Evolutionary conservation across 2,797 vertebrate genomes (phyloP), one percentile per base, ranked within the genome.

Genomic region (Sternarchorhynchus goeldii): DNA sequence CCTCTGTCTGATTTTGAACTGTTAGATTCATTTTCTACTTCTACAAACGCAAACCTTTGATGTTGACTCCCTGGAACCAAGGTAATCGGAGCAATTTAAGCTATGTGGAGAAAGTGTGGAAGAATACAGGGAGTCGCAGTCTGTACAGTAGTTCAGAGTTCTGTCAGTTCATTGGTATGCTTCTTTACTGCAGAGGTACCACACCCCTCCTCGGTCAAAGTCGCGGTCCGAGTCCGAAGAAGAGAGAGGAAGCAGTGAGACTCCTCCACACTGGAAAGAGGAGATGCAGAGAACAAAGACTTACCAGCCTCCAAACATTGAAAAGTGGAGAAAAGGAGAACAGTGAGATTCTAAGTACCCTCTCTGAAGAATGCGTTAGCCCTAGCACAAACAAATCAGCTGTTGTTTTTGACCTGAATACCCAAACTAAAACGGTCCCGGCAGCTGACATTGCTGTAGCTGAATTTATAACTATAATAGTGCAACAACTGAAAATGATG

Each of bases 211-310:
- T 58, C 91, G 93, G 2, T 97, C 97, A 0, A 94, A 96, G 55
- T 98, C 97, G 0, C 94, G 92, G 64, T 98, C 97, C 10, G 94
- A 94, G 34, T 98, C 97, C 0, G 93, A 96, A 59, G 94, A 95
- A 8, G 95, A 96, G 17, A 79, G 84, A 5, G 91, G 91, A 25
- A 96, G 96, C 91, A 99, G 97, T 41, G 97, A 99, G 87, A 99
- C 98, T 0, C 97, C 98, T 0, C 98, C 98, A 2, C 97, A 99
- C 85, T 99, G 98, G 98, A 99, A 95, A 79, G 98, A 98, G 85
- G 97, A 99, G 81, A 99, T 98, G 97, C 96, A 96, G 89, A 93
- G 96, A 63, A 90, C 94, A 7, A 91, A 95, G 83, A 90, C 91
- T 0, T 99, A 96, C 69, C 94, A 96, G 36, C 93, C 95, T 0